Percentiles rank a stretch among this genome's conserved stretches.
Evolutionary conservation across 2,113 vertebrate species (phyloP).

Genomic region (Meriones unguiculatus): DNA sequence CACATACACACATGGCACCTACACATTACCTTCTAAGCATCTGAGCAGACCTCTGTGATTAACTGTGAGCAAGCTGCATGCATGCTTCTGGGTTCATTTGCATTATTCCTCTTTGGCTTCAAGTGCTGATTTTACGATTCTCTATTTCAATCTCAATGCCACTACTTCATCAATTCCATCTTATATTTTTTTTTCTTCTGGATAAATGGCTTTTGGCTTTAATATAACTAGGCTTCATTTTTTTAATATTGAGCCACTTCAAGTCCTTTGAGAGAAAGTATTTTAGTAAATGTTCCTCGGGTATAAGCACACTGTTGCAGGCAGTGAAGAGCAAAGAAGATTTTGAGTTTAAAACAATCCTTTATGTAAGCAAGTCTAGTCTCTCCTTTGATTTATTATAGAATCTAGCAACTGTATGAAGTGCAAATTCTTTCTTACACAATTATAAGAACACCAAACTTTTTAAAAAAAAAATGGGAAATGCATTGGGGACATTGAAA

Average conservation of each 20-base stretch:
- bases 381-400: neutral
- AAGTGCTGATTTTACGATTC: neutral
- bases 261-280: neutral
- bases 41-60: neutral
- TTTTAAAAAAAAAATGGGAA: neutral
- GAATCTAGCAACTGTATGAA: neutral
- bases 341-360: neutral
- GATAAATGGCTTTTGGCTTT: neutral
- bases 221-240: neutral
- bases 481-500: neutral
- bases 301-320: neutral
- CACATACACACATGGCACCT: neutral
- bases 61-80: neutral
- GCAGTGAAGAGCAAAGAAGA: neutral
- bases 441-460: neutral
- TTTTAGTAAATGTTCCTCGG: neutral
- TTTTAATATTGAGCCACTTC: neutral
- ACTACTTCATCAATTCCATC: neutral
- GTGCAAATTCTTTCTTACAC: conserved; percentile 11
- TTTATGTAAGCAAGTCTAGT: neutral
- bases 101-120: neutral
- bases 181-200: neutral
- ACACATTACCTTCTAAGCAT: too few relatives aligned
- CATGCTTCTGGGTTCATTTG: neutral
- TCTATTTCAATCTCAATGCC: neutral